Base-by-base conservation (phyloP, 2,888 invertebrate genomes). In the Amphipyra tragopoginis region DNA sequence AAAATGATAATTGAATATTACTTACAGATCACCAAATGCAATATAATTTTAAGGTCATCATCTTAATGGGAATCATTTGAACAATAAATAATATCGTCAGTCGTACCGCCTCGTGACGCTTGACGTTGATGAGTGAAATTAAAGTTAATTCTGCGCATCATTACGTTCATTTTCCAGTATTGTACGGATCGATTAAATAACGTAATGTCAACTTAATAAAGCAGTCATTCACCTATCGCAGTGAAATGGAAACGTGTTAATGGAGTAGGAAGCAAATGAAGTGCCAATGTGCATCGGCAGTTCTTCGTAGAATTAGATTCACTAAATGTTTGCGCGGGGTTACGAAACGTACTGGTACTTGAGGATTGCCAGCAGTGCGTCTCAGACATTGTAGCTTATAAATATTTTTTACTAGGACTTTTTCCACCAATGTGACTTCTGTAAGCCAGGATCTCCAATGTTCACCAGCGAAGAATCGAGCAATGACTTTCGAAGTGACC, bases 131-230 rank as follows among this genome's bases (percentile, higher is more conserved):
- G 61, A 65, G 45, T 13, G 13, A 73, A 72, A 75, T 79, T 67
- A 64, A 68, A 68, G 63, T 74, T 65, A 71, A 77, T 79, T 75
- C 57, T 39, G 40, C 53, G 52, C 51, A 66, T 68, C 61, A 64
- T 69, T 72, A 71, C 60, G 43, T 61, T 49, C 51, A 51, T 51
- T 63, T 56, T 54, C 51, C 40, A 60, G 39, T 57, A 62, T 45
- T 72, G 65, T 68, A 58, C 65, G 76, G 78, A 87, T 86, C 83
- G 86, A 88, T 89, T 87, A 86, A 87, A 86, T 87, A 83, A 84
- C 76, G 79, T 86, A 88, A 89, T 88, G 88, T 88, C 88, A 86
- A 83, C 79, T 81, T 87, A 90, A 93, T 93, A 91, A 91, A 91
- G 75, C 77, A 90, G 92, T 89, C 92, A 75, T 92, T 93, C 91